Evolutionary conservation across 1,140 invertebrate genomes (phyloP).

Genomic region (Druon quercuslanigerum): DNA sequence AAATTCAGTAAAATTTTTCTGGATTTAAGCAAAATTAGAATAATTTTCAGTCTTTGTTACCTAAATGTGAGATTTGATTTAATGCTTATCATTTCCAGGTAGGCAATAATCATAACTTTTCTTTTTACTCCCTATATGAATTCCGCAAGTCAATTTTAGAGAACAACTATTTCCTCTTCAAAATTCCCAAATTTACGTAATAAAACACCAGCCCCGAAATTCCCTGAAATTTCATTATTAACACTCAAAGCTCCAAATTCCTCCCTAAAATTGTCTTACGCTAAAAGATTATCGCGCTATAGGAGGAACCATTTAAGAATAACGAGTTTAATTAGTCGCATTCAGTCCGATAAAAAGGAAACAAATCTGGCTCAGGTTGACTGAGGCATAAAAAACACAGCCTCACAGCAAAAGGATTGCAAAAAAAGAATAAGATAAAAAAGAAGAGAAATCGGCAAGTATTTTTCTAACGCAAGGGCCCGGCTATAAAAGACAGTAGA

Average conservation of each 20-base stretch:
- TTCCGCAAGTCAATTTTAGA: no score
- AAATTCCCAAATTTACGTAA: background rate
- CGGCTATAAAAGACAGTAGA: constrained; percentile 7
- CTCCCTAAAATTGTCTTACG: background rate
- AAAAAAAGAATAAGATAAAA: background rate
- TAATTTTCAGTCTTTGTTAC: no score
- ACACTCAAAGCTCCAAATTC: background rate
- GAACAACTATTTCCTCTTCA: background rate
- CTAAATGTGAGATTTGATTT: no score
- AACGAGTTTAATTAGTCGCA: constrained; percentile 14
- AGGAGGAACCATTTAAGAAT: background rate
- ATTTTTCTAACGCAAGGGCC: constrained; percentile 28
- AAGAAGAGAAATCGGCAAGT: constrained; percentile 19
- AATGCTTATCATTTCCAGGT: no score
- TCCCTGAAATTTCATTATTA: constrained; percentile 21
- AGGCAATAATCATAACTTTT: no score
- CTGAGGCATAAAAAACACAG: no score
- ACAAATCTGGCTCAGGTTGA: background rate
- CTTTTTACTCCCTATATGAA: no score
- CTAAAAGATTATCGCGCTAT: background rate
- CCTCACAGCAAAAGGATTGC: background rate
- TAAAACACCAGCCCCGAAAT: background rate
- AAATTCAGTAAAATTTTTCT: no score
- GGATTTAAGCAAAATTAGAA: no score
- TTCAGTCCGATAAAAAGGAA: constrained; percentile 3